A percentile compares a stretch with the other conserved stretches of the same genome.
phyloP scores from a whole-genome alignment of 1,140 invertebrate species.

The Ips nitidus region DNA sequence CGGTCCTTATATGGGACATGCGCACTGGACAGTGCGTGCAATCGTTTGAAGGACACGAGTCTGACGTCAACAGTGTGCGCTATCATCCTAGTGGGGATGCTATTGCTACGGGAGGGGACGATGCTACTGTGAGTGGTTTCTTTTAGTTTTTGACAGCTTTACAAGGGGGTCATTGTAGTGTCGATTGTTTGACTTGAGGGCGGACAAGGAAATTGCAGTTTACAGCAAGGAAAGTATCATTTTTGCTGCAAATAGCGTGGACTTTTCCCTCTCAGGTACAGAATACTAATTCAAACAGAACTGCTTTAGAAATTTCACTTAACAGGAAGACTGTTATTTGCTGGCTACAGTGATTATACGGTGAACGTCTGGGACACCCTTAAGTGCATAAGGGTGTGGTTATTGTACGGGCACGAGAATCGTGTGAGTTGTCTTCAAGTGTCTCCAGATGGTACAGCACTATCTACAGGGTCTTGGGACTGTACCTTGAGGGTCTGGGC shows the following conservation, averaged over 20 bases:
- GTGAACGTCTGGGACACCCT: slow-evolving; percentile 99
- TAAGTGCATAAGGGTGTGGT: slow-evolving; percentile 86
- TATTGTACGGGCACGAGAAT: slow-evolving; percentile 98
- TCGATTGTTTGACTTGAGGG: slow-evolving; percentile 95
- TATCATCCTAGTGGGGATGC: slow-evolving; percentile 99
- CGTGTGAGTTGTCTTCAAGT: slow-evolving; percentile 92
- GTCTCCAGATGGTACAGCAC: slow-evolving; percentile 95
- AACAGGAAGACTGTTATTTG: slow-evolving; percentile 89
- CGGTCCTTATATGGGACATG: slow-evolving; percentile 99
- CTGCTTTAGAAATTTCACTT: neutral
- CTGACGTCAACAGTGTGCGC: slow-evolving; percentile 97
- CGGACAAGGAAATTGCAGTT: slow-evolving; percentile 95
- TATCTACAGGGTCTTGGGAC: slow-evolving; percentile 98
- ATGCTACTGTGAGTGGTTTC: slow-evolving; percentile 76
- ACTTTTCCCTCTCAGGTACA: slow-evolving; percentile 90
- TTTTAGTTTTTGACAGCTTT: slow-evolving; percentile 2
- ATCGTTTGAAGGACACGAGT: slow-evolving; percentile 97
- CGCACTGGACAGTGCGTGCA: slow-evolving; percentile 97
- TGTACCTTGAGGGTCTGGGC: slow-evolving; percentile 80
- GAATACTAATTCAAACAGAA: neutral
- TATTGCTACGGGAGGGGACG: slow-evolving; percentile 96
- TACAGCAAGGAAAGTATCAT: slow-evolving; percentile 98
- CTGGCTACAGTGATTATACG: slow-evolving; percentile 98
- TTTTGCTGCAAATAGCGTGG: slow-evolving; percentile 97
- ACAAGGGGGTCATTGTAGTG: slow-evolving; percentile 62